Evolutionary conservation across 1,140 invertebrate species (phyloP), one percentile per base, ranked within the genome.

Genomic region (Tetramorium simillimum): DNA sequence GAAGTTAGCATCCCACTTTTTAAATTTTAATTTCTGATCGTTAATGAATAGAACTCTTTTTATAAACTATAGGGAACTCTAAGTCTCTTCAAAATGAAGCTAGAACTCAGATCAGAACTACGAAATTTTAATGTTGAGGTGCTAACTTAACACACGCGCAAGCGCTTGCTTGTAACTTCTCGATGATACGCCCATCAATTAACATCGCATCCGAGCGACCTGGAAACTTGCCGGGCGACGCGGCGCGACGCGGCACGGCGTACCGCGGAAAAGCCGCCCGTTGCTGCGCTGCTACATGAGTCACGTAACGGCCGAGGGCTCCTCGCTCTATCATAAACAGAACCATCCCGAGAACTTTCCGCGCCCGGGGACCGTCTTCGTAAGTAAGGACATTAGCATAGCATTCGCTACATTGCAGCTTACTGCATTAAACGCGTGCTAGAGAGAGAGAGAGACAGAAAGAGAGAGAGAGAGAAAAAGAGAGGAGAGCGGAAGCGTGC

Each of bases 321-420:
- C 40, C 24, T 90, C 62, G 46, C 46, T 49, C 75, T 33, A 40
- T 67, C 75, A 89, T 88, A 90, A 91, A 91, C 90, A 91, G 78
- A 70, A 49, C 67, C 88, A 86, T 88, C 85, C 88, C 77, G 84
- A 63, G 88, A 94, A 93, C 86, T 93, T 93, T 92, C 86, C 70
- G 82, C 91, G 89, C 70, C 82, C 85, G 88, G 90, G 87, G 88
- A 94, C 88, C 87, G 85, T 92, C 72, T 90, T 88, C 76, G 81
- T 90, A 87, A 88, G 88, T 92, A 89, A 89, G 84, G 73, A 89
- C 90, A 92, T 93, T 92, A 92, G 87, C 92, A 91, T 90, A 91
- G 76, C 77, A 85, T 88, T 92, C 65, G 87, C 88, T 89, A 76
- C 90, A 90, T 92, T 92, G 91, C 92, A 91, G 93, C 93, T 94